Conservation (phyloP, 2,113 vertebrate species). For the Myotis davidii region DNA sequence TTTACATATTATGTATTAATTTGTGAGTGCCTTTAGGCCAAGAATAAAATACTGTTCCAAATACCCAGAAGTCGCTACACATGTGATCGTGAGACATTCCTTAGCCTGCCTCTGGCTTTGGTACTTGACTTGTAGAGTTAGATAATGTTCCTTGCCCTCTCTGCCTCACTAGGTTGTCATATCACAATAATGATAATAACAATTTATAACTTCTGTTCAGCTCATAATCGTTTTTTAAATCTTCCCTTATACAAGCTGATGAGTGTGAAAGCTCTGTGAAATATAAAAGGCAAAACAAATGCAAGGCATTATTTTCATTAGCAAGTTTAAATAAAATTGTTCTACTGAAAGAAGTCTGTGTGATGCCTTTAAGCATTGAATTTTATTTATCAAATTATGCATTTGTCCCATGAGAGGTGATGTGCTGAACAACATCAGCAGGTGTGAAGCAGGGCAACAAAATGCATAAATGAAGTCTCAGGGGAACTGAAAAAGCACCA, state of each 20-base stretch:
- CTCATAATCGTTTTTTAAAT: not conserved
- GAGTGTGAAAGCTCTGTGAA: not conserved
- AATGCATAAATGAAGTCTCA: not conserved
- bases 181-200: not conserved
- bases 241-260: not conserved
- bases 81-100: not conserved
- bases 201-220: not conserved
- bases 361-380: not conserved
- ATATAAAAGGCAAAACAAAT: conserved; percentile 5
- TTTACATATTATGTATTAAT: not conserved
- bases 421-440: not conserved
- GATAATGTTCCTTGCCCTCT: not conserved
- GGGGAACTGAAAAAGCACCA: not conserved
- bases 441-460: not conserved
- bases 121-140: not conserved
- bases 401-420: not conserved
- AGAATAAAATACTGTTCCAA: not conserved
- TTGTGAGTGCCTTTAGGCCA: not conserved
- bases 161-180: not conserved
- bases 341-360: not conserved
- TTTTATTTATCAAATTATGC: conserved; percentile 46
- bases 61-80: not conserved
- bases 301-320: conserved; percentile 5
- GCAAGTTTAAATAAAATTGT: not conserved
- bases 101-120: not conserved